Base-by-base conservation (phyloP, 1,140 invertebrate species). In the Panonychus citri region DNA sequence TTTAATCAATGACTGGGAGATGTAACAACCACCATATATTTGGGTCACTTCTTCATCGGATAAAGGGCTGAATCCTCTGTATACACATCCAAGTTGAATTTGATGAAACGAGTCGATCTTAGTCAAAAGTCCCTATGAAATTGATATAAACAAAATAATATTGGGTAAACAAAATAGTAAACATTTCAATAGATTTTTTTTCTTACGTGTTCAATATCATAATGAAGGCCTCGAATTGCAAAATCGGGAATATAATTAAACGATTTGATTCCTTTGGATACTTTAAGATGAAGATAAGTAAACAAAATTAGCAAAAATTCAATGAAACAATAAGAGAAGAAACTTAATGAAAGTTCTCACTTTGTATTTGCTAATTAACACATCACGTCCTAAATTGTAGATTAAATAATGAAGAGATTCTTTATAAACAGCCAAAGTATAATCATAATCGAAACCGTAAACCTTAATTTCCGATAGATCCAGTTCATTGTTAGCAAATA, bases 391-490 rank as follows among this genome's bases (percentile, higher is more conserved):
- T 40, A 95, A 73, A 66, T 87, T 82, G 69, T 95, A 96, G 7
- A 97, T 76, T n/a, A 95, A 72, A 66, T 82, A 77, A 68, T 95
- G 86, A 66, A 96, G 72, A 39, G 81, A 77, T 21, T 83, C 81
- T 65, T 86, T 90, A 69, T 97, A 97, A 64, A 84, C 84, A n/a
- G 90, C 90, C 59, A 96, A 69, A 0, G 93, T 97, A 66, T 96
- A 97, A 69, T 97, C 93, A 75, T 96, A 97, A 73, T 97, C 93
- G 74, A 96, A 97, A 19, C 93, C 93, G 75, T 94, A 96, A 1
- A 95, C 85, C 65, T 86, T 77, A 37, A 96, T 83, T 67, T 93
- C 83, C 57, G 80, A 76, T 25, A 97, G 69, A 69, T 93, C 82
- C 24, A 95, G 72, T 67, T 96, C 89, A 73, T 96, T 96, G 70